Evolutionary conservation across 2,113 vertebrate genomes (phyloP), one percentile per base, ranked within the genome.

Genomic region (Montifringilla adamsi): DNA sequence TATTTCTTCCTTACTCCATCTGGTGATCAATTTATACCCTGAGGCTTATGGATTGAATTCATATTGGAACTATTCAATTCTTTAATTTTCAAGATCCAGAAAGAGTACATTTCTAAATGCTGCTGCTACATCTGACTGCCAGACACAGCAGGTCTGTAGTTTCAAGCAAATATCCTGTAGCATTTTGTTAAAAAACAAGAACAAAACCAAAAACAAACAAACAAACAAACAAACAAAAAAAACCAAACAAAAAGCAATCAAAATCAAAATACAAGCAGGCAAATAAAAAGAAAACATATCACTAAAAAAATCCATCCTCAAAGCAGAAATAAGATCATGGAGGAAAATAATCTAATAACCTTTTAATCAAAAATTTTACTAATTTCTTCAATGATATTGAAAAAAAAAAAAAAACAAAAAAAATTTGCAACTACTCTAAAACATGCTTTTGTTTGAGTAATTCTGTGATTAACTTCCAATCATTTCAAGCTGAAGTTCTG

Each of bases 21-120:
- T 95, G 67, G 81, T 76, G 84, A 97, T 94, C 59, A 89, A 8
- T 95, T 90, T 88, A 59, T 94, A 92, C 59, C 81, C 47, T 4
- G 46, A 95, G 75, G 84, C 24, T 74, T 90, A 39, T n/a, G 53
- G 64, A 70, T 55, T 90, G 52, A 90, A 79, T 89, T 95, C 44
- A 80, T 41, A 31, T 69, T 90, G 44, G 15, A 94, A 58, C 62
- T 90, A 67, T 66, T 64, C 24, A 75, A 37, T 39, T 43, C 13
- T 59, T 82, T 79, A 15, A 83, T 84, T 96, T 84, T 92, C 52
- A 82, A 62, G 58, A 76, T 19, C 23, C 68, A 86, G 49, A 87
- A 93, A 64, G 62, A 4, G 6, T 43, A 10, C 43, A 27, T 78
- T 83, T 84, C 43, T 62, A 68, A 89, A 28, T 47, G 52, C 16